These are phyloP conservation scores for Podarcis cretensis DNA, from an alignment of 2,113 vertebrate species.

Conservation along the genomic window DNA sequence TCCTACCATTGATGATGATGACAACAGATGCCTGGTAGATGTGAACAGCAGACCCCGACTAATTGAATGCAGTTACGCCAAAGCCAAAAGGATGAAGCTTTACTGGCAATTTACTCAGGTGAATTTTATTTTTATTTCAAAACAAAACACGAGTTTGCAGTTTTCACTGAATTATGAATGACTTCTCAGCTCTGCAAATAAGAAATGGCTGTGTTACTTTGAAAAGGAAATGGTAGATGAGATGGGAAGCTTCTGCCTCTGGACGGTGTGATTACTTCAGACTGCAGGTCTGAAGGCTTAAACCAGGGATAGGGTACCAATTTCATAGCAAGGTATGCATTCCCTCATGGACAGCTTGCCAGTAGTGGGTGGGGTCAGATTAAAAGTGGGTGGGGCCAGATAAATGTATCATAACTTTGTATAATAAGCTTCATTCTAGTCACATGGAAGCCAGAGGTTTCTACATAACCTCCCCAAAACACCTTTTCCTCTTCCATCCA, in stretches of 20 bases:
- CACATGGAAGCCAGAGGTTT: too few species aligned
- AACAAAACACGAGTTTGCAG: slow-evolving; percentile 5
- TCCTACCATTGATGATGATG: slow-evolving; percentile 93
- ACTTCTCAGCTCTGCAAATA: slow-evolving; percentile 11
- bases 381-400: too few species aligned
- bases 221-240: not conserved
- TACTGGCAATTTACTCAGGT: slow-evolving; percentile 98
- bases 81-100: slow-evolving; percentile 96
- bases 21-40: slow-evolving; percentile 99
- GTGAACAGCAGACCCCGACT: slow-evolving; percentile 92
- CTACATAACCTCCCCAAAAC: too few species aligned
- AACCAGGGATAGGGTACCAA: not conserved
- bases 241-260: not conserved
- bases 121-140: slow-evolving; percentile 33
- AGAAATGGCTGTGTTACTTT: slow-evolving; percentile 7
- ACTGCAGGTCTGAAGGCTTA: not conserved
- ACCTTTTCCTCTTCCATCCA: too few species aligned
- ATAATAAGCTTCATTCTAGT: too few species aligned
- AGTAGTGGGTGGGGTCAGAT: too few species aligned
- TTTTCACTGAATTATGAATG: not conserved
- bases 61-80: slow-evolving; percentile 95
- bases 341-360: too few species aligned
- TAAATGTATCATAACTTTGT: too few species aligned
- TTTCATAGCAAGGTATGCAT: too few species aligned
- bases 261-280: not conserved